Percentiles rank a stretch among this genome's conserved stretches.
Evolutionary conservation across 2,113 vertebrate species (phyloP).

Genomic region (Petaurus breviceps): DNA sequence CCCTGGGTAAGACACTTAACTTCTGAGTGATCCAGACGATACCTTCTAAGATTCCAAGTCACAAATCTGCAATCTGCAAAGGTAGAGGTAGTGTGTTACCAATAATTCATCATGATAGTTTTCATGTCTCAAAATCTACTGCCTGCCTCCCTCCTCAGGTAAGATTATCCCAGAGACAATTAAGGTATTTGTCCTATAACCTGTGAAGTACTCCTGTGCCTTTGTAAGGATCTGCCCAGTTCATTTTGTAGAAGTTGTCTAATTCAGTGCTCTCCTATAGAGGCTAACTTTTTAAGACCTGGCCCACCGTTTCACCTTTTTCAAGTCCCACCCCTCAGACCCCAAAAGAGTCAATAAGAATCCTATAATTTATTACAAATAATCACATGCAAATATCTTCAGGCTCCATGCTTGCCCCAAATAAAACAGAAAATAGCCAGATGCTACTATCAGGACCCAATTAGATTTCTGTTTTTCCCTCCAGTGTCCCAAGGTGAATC

Average conservation of each 20-base stretch:
- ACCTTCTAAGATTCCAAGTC: neutral
- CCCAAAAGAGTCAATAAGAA: conserved; percentile 23
- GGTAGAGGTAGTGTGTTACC: neutral
- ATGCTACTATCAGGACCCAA: conserved; percentile 42
- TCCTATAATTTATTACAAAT: conserved; percentile 56
- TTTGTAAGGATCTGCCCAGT: neutral
- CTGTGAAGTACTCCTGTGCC: neutral
- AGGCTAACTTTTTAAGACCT: neutral
- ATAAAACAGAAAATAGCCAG: conserved; percentile 72
- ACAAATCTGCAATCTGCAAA: neutral
- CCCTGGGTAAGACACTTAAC: neutral
- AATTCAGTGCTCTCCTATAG: neutral
- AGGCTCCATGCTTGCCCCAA: conserved; percentile 51
- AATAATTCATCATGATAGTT: neutral
- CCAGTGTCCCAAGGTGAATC: neutral
- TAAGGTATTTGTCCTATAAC: neutral
- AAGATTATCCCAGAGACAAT: neutral
- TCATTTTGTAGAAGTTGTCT: neutral
- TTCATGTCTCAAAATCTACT: neutral
- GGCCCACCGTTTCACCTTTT: neutral
- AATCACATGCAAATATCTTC: conserved; percentile 49
- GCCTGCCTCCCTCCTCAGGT: neutral
- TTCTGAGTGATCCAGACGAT: neutral
- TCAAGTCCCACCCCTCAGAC: conserved; percentile 15
- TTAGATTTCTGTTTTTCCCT: conserved; percentile 16